A percentile compares a stretch with the other conserved stretches of the same genome.
Conservation (phyloP, 1,140 invertebrate genomes). For the Drosophila ficusphila region DNA sequence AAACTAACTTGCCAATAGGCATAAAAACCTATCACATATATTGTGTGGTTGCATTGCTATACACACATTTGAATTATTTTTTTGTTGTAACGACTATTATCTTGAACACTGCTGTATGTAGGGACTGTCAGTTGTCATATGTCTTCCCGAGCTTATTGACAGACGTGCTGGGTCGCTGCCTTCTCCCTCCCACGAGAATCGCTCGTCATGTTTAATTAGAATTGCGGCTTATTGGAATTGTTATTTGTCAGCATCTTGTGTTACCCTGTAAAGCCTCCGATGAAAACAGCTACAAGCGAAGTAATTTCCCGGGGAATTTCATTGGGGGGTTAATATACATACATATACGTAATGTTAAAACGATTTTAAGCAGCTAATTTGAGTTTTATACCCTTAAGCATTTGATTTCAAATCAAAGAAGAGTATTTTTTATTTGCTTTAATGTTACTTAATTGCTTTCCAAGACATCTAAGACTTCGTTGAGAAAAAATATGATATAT, state of each 20-base stretch:
- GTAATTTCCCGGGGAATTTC: not conserved
- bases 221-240: conserved; percentile 15
- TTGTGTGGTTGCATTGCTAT: too few relatives aligned
- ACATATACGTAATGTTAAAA: not conserved
- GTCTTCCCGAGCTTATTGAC: conserved; percentile 25
- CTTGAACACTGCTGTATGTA: not conserved
- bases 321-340: not conserved
- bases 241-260: conserved; percentile 6
- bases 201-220: conserved; percentile 18
- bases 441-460: too few relatives aligned
- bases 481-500: too few relatives aligned
- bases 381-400: not conserved
- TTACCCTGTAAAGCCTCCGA: conserved; percentile 1
- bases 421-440: too few relatives aligned
- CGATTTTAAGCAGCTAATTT: not conserved
- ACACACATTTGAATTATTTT: too few relatives aligned
- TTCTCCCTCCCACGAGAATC: conserved; percentile 1
- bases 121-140: conserved; percentile 24
- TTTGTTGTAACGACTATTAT: not conserved
- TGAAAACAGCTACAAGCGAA: not conserved
- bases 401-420: not conserved
- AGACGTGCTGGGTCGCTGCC: conserved; percentile 25
- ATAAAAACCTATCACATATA: too few relatives aligned
- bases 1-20: not conserved
- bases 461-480: too few relatives aligned